These are phyloP conservation scores for Sakesphorus luctuosus DNA, from an alignment of 2,113 vertebrate species.

Conservation along the genomic window DNA sequence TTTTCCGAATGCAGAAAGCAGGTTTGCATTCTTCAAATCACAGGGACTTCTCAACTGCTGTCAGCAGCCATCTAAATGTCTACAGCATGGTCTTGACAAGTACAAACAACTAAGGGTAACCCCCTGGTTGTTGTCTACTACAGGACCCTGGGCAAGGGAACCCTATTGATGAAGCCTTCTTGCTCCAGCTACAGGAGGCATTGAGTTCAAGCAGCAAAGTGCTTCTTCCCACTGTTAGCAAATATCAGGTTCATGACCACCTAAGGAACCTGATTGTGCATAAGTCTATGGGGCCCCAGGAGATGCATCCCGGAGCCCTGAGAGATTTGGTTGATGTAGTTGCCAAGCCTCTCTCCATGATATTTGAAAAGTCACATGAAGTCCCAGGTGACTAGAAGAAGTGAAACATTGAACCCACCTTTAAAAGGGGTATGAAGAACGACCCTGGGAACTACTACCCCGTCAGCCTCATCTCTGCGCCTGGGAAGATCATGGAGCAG, in stretches of 20 bases:
- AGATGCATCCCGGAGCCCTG: background rate
- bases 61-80: background rate
- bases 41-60: background rate
- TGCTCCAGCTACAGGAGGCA: background rate
- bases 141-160: too few species aligned
- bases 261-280: background rate
- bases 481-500: background rate
- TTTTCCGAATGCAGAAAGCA: background rate
- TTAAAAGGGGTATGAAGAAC: background rate
- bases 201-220: background rate
- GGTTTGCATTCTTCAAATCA: background rate
- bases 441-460: background rate
- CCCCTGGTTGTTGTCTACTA: background rate
- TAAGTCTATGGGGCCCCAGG: background rate
- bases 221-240: background rate
- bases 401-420: background rate
- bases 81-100: background rate
- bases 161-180: background rate
- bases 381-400: background rate
- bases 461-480: background rate
- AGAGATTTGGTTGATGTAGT: background rate
- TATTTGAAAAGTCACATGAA: background rate
- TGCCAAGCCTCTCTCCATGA: background rate
- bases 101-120: background rate
- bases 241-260: background rate